Conservation (phyloP, 2,797 vertebrate species). For the Thripadectes ignobilis region DNA sequence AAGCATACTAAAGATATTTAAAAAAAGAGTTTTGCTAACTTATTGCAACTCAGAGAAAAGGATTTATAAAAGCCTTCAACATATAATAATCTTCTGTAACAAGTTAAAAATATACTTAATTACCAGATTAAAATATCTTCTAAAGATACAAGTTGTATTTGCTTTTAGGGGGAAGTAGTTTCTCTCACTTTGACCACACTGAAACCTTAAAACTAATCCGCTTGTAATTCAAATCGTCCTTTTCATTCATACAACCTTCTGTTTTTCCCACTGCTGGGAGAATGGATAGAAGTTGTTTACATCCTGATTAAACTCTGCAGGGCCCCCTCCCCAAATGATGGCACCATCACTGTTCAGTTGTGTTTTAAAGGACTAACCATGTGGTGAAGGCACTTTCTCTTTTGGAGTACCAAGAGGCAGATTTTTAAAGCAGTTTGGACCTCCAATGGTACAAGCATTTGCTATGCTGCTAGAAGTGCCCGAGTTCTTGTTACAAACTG, state of each 20-base stretch:
- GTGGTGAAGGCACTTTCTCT: not conserved
- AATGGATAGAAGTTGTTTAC: slow-evolving; percentile 50
- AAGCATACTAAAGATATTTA: not conserved
- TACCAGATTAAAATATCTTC: not conserved
- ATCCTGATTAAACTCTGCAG: slow-evolving; percentile 39
- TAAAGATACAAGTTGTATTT: not conserved
- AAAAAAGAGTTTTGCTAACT: not conserved
- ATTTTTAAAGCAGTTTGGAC: not conserved
- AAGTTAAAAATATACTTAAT: not conserved
- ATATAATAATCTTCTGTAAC: not conserved
- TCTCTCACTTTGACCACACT: not conserved
- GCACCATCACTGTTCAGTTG: not conserved
- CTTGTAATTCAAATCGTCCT: slow-evolving; percentile 35
- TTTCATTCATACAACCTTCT: slow-evolving; percentile 3
- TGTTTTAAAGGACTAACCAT: not conserved
- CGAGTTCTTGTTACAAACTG: not conserved
- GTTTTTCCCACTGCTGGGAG: not conserved
- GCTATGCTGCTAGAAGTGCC: not conserved
- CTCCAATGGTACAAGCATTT: not conserved
- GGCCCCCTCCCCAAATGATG: not conserved
- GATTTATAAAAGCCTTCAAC: not conserved
- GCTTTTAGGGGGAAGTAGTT: not conserved
- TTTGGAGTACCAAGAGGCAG: not conserved
- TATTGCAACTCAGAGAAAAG: not conserved
- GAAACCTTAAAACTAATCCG: slow-evolving; percentile 32